phyloP scores from a whole-genome alignment of 2,888 invertebrate genomes.

The Ephialtes manifestator region DNA sequence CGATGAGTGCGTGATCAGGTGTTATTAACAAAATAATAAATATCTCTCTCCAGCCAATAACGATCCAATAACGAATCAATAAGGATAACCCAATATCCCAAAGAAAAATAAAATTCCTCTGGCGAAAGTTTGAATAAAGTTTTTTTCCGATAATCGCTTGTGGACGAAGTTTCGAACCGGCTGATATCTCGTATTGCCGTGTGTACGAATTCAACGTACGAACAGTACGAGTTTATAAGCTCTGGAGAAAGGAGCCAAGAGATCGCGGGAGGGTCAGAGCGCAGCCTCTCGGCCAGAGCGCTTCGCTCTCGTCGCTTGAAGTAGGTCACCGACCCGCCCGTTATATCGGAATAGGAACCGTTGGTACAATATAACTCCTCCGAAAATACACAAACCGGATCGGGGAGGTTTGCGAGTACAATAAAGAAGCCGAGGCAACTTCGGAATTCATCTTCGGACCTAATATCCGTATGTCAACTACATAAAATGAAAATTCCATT shows the following conservation, averaged over 20 bases:
- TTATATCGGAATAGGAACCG: slow-evolving; percentile 51
- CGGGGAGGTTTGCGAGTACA: neutral
- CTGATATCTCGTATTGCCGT: slow-evolving; percentile 31
- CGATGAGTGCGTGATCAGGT: neutral
- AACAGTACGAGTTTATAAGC: neutral
- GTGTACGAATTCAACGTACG: slow-evolving; percentile 26
- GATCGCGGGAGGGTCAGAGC: slow-evolving; percentile 56
- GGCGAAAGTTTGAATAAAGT: slow-evolving; percentile 2
- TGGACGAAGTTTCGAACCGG: slow-evolving; percentile 28
- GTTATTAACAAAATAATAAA: neutral
- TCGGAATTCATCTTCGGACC: neutral
- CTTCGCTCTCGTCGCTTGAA: slow-evolving; percentile 52
- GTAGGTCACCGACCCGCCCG: slow-evolving; percentile 65
- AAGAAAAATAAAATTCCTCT: slow-evolving; percentile 18
- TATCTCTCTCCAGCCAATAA: neutral
- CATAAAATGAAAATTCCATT: neutral
- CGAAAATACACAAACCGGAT: slow-evolving; percentile 1
- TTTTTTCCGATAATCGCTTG: slow-evolving; percentile 25
- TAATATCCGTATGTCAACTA: neutral
- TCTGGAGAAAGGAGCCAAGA: slow-evolving; percentile 23
- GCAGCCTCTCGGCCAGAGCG: slow-evolving; percentile 32
- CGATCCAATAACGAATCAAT: too few species aligned
- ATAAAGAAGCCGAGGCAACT: slow-evolving; percentile 7
- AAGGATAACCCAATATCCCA: too few species aligned
- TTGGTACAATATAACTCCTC: slow-evolving; percentile 47